Evolutionary conservation across 2,888 invertebrate species (phyloP), one percentile per base, ranked within the genome.

Genomic region (Andrena dorsata): DNA sequence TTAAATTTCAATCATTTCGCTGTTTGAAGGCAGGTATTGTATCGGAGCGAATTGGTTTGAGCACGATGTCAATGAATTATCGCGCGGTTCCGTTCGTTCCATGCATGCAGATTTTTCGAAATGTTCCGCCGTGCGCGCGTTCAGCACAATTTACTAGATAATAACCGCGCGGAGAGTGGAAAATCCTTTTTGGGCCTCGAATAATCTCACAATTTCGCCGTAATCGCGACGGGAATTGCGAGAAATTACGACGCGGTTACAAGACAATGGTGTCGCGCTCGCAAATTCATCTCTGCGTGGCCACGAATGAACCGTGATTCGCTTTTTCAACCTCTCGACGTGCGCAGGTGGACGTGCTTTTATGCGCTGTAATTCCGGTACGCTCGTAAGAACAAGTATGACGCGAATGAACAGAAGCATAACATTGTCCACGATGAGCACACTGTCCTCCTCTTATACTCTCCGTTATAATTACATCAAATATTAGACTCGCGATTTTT

Each of bases 321-420:
- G 51, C 63, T 65, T 80, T 69, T 60, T 56, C 73, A 80, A 53
- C 69, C 49, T n/a, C 61, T 30, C 47, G 20, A 26, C 56, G 41
- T 58, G 8, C 47, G 60, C 41, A 41, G 41, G 41, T 41, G 16
- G 23, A 26, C 76, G 58, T 53, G 66, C 72, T 82, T 82, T 75
- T 81, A 66, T 35, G 49, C 30, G 71, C 71, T 66, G 75, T 82
- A 75, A 82, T 82, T 82, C 72, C 71, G 76, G 58, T 51, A n/a
- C 16, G 26, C 8, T 56, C 26, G 30, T 26, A 20, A 49, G 66
- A 47, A 63, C 56, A 20, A 8, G 23, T 26, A 7, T 13, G 8
- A 65, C 23, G 26, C 47, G 47, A 32, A 5, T 2, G 5, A 53
- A 68, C 28, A 28, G 49, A 53, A 53, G 51, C 51, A 20, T 16